phyloP scores from a whole-genome alignment of 2,113 vertebrate genomes.

The Hemibagrus wyckioides region DNA sequence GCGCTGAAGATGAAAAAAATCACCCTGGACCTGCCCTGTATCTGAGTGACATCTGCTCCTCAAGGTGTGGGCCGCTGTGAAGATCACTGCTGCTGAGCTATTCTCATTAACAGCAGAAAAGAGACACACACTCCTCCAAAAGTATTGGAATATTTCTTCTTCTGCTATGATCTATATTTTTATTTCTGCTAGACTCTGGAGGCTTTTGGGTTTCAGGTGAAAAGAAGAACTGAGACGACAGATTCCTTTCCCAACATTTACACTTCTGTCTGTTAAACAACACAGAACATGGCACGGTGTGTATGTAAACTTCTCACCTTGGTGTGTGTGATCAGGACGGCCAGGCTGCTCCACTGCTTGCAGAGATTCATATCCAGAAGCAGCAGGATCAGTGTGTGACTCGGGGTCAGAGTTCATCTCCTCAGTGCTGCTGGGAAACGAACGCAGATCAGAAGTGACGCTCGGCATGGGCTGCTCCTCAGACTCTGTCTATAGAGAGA shows the following conservation, averaged over 20 bases:
- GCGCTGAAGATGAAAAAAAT: background rate
- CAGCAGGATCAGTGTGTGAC: conserved; percentile 75
- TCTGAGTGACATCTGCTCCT: no score
- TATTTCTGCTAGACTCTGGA: background rate
- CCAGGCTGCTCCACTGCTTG: conserved; percentile 74
- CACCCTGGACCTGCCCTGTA: no score
- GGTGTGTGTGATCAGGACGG: conserved; percentile 57
- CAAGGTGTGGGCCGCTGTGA: no score
- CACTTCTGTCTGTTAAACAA: background rate
- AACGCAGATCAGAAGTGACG: conserved; percentile 45
- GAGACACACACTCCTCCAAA: no score
- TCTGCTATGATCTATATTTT: no score
- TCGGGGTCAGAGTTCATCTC: conserved; percentile 50
- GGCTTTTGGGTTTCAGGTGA: background rate
- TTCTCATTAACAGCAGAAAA: no score
- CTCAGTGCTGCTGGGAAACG: conserved; percentile 56
- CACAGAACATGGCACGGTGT: background rate
- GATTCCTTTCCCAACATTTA: background rate
- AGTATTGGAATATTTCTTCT: no score
- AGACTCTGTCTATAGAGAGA: conserved; percentile 44
- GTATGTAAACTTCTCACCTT: conserved; percentile 22
- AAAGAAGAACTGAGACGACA: background rate
- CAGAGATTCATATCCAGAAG: conserved; percentile 82
- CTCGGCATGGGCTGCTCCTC: conserved; percentile 48
- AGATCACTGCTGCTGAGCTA: no score